A percentile compares a stretch with the other conserved stretches of the same genome.
phyloP scores from a whole-genome alignment of 2,888 invertebrate species.

The Dorcus parallelipipedus region DNA sequence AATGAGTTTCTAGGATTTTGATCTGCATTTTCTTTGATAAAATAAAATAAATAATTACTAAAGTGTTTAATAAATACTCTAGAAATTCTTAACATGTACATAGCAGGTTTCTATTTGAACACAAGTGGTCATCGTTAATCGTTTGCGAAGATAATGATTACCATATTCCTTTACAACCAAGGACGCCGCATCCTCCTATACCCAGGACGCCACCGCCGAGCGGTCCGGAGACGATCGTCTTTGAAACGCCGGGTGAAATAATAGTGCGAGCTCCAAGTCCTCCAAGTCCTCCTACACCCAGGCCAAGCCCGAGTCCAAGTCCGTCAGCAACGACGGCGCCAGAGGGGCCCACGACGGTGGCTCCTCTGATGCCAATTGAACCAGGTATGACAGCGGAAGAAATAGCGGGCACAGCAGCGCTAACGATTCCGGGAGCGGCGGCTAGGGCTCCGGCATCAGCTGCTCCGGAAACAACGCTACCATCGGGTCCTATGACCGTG shows the following conservation, averaged over 20 bases:
- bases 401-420: neutral
- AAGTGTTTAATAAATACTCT: no score
- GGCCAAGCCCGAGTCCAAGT: neutral
- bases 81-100: no score
- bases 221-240: neutral
- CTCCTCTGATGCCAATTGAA: slow-evolving; percentile 11
- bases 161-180: neutral
- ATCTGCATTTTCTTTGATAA: no score
- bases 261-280: neutral
- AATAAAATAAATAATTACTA: no score
- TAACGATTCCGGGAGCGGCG: slow-evolving; percentile 1
- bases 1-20: no score
- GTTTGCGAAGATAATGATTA: no score
- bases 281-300: neutral
- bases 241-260: neutral
- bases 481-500: slow-evolving; percentile 40
- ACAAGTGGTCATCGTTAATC: neutral
- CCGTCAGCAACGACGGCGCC: slow-evolving; percentile 14
- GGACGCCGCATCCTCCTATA: neutral
- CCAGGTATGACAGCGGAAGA: slow-evolving; percentile 5
- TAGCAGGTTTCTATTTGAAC: neutral
- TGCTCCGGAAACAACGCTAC: slow-evolving; percentile 48
- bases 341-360: slow-evolving; percentile 18
- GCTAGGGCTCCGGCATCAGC: slow-evolving; percentile 46
- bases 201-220: neutral